A percentile compares a stretch with the other conserved stretches of the same genome.
These are phyloP conservation scores for Alexandromys oeconomus DNA, from an alignment of 2,797 vertebrate genomes.

Conservation along the genomic window DNA sequence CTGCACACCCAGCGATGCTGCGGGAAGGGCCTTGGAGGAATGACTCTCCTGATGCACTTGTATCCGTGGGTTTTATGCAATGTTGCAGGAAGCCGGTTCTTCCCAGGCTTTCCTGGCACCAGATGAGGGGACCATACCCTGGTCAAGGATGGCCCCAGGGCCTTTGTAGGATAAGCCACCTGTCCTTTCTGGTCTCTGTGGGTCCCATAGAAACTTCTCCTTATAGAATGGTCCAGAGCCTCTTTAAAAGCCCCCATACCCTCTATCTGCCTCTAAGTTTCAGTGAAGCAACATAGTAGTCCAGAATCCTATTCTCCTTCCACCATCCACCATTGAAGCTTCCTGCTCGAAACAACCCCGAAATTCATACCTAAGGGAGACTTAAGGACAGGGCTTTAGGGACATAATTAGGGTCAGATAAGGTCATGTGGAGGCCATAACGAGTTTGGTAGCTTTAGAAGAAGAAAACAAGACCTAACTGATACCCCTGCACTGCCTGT, in stretches of 20 bases:
- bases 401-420: not conserved
- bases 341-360: not conserved
- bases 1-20: not conserved
- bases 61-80: not conserved
- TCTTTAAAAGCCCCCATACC: not conserved
- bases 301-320: fast-evolving
- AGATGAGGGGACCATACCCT: not conserved
- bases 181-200: not conserved
- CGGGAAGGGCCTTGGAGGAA: not conserved
- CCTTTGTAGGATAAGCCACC: fast-evolving
- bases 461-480: not conserved
- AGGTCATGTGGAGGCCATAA: not conserved
- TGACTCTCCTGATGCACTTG: not conserved
- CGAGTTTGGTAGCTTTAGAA: not conserved
- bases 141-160: not conserved
- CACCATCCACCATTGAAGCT: not conserved
- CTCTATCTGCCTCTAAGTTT: too few species aligned
- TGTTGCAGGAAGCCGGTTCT: not conserved
- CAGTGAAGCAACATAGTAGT: not conserved
- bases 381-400: not conserved
- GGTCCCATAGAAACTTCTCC: not conserved
- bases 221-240: not conserved
- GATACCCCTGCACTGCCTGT: not conserved
- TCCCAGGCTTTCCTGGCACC: not conserved
- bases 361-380: not conserved